Conservation (phyloP, 2,113 vertebrate species). For the Sinocyclocheilus grahami region DNA sequence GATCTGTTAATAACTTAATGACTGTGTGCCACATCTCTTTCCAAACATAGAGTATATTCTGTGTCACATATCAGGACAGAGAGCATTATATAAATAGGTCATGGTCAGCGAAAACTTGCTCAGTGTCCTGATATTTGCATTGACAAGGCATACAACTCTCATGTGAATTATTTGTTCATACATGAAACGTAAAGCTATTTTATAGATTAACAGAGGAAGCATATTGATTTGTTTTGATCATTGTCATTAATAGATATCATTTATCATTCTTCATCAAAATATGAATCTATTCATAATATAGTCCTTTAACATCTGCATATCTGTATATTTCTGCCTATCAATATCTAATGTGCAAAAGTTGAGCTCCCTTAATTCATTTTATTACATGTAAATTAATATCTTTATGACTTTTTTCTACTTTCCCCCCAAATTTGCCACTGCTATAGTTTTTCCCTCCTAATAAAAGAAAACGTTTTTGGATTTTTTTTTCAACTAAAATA, state of each 20-base stretch:
- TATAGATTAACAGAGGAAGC: not conserved
- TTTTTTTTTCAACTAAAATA: too few species aligned
- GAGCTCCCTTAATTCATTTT: not conserved
- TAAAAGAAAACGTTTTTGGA: too few species aligned
- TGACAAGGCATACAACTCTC: not conserved
- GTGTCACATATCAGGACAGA: conserved; percentile 2
- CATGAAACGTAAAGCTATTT: not conserved
- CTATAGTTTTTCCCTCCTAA: too few species aligned
- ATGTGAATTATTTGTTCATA: not conserved
- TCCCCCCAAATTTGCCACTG: not conserved
- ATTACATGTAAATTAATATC: not conserved
- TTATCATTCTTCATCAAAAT: not conserved
- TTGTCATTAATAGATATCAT: too few species aligned
- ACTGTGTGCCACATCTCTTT: not conserved
- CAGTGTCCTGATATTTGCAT: not conserved
- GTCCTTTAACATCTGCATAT: not conserved
- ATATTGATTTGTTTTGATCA: not conserved
- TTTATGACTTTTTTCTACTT: not conserved
- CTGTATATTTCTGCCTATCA: not conserved
- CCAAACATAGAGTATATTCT: not conserved
- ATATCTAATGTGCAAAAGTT: not conserved
- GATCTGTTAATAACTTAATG: not conserved
- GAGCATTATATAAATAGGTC: not conserved
- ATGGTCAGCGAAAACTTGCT: not conserved
- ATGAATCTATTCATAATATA: not conserved